These are phyloP conservation scores for Lagodon rhomboides DNA, from an alignment of 2,797 vertebrate genomes.

Conservation along the genomic window DNA sequence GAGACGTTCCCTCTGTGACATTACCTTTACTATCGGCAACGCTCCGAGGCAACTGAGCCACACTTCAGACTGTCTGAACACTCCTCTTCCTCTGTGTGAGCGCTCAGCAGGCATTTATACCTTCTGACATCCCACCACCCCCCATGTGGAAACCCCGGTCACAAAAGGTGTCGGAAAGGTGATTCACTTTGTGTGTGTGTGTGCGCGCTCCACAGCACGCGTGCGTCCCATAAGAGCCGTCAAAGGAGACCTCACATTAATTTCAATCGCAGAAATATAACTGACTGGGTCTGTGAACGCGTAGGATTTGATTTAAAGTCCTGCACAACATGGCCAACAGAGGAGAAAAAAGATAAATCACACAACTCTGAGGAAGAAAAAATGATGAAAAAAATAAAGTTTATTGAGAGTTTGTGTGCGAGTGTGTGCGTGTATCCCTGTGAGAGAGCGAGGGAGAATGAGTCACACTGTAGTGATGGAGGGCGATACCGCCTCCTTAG, in stretches of 20 bases:
- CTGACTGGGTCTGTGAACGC: slow-evolving; percentile 10
- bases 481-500: slow-evolving; percentile 4
- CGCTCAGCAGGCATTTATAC: slow-evolving; percentile 52
- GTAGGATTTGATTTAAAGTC: slow-evolving; percentile 13
- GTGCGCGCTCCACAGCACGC: neutral
- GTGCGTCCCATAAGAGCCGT: neutral
- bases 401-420: slow-evolving; percentile 6
- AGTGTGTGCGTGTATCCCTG: neutral
- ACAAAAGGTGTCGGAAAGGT: slow-evolving; percentile 45
- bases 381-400: slow-evolving; percentile 9
- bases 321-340: slow-evolving; percentile 4
- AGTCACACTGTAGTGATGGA: slow-evolving; percentile 32
- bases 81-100: slow-evolving; percentile 39
- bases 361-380: slow-evolving; percentile 6
- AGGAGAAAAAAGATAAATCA: neutral
- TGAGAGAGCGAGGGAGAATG: slow-evolving; percentile 7
- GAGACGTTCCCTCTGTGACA: slow-evolving; percentile 22
- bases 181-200: slow-evolving; percentile 6
- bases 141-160: slow-evolving; percentile 34
- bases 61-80: slow-evolving; percentile 42
- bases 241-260: slow-evolving; percentile 3
- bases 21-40: slow-evolving; percentile 26
- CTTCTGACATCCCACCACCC: slow-evolving; percentile 43
- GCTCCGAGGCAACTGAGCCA: slow-evolving; percentile 39
- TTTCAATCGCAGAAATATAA: neutral